Evolutionary conservation across 2,113 vertebrate species (phyloP).

Genomic region (Miniopterus natalensis): DNA sequence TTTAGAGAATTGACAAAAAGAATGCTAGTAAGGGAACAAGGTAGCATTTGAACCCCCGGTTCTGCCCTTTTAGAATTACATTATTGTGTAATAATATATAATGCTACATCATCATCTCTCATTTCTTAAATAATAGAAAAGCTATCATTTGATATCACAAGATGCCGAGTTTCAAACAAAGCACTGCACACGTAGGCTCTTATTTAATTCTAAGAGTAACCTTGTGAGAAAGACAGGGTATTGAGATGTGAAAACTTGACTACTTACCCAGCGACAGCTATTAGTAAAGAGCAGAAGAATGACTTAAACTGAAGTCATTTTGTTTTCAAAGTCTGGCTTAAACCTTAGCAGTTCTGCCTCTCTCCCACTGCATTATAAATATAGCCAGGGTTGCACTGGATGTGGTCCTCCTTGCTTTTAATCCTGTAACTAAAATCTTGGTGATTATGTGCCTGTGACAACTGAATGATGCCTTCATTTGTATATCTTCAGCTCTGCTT

Average conservation of each 20-base stretch:
- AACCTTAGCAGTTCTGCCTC: neutral
- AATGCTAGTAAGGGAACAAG: neutral
- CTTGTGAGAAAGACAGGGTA: neutral
- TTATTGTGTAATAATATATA: neutral
- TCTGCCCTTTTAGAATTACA: neutral
- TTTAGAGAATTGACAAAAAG: constrained; percentile 8
- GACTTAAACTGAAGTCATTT: neutral
- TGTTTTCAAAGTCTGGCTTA: neutral
- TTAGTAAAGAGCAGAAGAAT: neutral
- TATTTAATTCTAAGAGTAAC: constrained; percentile 25
- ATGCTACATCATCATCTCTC: neutral
- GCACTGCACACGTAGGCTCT: neutral
- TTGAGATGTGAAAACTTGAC: constrained; percentile 20
- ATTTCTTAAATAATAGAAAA: constrained; percentile 52
- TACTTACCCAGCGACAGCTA: neutral
- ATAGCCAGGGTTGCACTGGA: neutral
- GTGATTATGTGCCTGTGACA: neutral
- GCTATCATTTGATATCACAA: neutral
- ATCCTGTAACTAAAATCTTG: neutral
- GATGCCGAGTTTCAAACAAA: constrained; percentile 30
- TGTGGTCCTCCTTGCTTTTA: constrained; percentile 10
- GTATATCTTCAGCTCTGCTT: neutral
- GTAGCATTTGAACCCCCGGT: neutral
- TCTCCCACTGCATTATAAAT: neutral
- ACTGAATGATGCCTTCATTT: neutral